These are phyloP conservation scores for Varanus salvator DNA, from an alignment of 2,113 vertebrate genomes.

Conservation along the genomic window DNA sequence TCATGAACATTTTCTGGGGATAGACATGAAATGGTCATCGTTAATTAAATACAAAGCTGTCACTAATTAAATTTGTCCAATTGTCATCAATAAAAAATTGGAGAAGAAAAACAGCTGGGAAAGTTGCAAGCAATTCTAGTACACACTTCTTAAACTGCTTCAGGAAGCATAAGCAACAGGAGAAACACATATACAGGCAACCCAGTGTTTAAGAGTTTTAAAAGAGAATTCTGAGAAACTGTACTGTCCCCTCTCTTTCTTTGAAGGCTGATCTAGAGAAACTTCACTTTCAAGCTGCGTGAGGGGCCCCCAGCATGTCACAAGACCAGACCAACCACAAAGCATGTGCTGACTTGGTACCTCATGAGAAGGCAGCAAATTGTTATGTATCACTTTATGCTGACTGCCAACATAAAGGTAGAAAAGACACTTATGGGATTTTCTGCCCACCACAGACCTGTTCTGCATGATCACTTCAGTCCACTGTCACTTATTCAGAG, in stretches of 20 bases:
- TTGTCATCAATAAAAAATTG: neutral
- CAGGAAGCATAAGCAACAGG: neutral
- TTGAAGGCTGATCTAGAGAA: neutral
- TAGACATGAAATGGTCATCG: neutral
- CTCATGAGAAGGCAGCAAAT: too few species aligned
- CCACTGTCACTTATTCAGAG: too few species aligned
- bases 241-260: neutral
- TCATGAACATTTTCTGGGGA: neutral
- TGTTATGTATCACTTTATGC: too few species aligned
- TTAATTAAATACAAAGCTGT: slow-evolving; percentile 3
- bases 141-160: neutral
- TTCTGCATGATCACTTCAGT: too few species aligned
- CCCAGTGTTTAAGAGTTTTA: neutral
- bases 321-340: too few species aligned
- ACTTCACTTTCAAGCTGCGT: too few species aligned
- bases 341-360: too few species aligned
- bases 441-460: too few species aligned
- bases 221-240: neutral
- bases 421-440: too few species aligned
- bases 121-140: neutral
- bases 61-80: neutral
- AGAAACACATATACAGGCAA: neutral
- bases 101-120: neutral
- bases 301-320: too few species aligned
- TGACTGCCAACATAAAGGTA: too few species aligned